A percentile compares a stretch with the other conserved stretches of the same genome.
Evolutionary conservation across 1,140 invertebrate genomes (phyloP).

Genomic region (Scaptomyza pallida): DNA sequence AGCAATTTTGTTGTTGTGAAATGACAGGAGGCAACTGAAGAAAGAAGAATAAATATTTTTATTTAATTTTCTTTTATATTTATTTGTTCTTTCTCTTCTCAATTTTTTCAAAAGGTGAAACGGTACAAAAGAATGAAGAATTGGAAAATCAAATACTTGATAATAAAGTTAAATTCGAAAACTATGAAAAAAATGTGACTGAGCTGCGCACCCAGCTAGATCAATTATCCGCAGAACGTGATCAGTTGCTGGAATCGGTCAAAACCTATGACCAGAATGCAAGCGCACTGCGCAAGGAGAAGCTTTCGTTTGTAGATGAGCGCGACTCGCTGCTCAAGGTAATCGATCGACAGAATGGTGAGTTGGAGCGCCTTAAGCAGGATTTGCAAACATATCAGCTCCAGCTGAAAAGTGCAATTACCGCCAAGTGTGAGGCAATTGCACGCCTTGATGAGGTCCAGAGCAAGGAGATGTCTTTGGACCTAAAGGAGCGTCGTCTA

Average conservation of each 20-base stretch:
- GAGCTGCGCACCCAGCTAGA: conserved; percentile 87
- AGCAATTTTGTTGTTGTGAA: neutral
- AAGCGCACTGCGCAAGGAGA: conserved; percentile 85
- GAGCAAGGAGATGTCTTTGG: conserved; percentile 90
- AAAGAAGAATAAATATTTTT: neutral
- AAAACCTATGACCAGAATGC: conserved; percentile 86
- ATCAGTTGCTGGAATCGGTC: conserved; percentile 87
- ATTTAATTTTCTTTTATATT: neutral
- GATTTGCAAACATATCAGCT: conserved; percentile 87
- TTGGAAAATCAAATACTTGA: conserved; percentile 87
- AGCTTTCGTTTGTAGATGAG: conserved; percentile 88
- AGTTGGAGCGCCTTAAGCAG: conserved; percentile 88
- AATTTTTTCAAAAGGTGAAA: conserved; percentile 75
- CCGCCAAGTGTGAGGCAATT: conserved; percentile 92
- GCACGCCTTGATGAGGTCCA: conserved; percentile 91
- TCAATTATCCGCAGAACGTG: conserved; percentile 86
- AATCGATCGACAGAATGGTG: conserved; percentile 88
- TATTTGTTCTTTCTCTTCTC: neutral
- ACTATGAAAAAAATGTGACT: conserved; percentile 86
- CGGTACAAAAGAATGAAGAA: conserved; percentile 86
- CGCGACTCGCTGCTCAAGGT: conserved; percentile 88
- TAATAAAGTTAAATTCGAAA: conserved; percentile 86
- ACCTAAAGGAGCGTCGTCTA: conserved; percentile 92
- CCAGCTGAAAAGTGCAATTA: conserved; percentile 88
- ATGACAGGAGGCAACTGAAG: neutral